Evolutionary conservation across 2,888 invertebrate species (phyloP).

Genomic region (Dasysyrphus albostriatus): DNA sequence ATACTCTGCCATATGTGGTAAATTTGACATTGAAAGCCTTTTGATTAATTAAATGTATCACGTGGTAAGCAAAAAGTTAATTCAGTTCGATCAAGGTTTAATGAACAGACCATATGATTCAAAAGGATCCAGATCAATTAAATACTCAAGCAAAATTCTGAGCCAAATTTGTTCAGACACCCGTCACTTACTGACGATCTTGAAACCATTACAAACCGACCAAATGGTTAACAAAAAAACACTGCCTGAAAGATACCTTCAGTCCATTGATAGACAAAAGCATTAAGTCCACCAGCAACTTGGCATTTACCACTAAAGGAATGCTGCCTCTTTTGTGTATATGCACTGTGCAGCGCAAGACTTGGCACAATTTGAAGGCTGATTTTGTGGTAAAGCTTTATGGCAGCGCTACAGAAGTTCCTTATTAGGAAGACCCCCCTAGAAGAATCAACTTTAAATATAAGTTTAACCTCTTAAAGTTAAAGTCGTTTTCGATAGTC

Average conservation of each 20-base stretch:
- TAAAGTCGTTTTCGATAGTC: background rate
- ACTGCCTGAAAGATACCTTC: background rate
- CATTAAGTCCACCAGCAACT: slow-evolving; percentile 38
- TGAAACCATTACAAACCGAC: slow-evolving; percentile 30
- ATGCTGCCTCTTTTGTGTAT: slow-evolving; percentile 37
- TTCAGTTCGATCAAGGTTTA: slow-evolving; percentile 19
- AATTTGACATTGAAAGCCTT: slow-evolving; percentile 50
- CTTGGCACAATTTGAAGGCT: slow-evolving; percentile 42
- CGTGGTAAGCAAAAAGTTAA: slow-evolving; percentile 14
- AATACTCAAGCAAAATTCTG: background rate
- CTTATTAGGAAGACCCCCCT: slow-evolving; percentile 47
- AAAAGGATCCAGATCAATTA: slow-evolving; percentile 19
- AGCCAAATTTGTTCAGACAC: slow-evolving; percentile 32
- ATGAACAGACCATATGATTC: slow-evolving; percentile 1
- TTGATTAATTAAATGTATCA: background rate
- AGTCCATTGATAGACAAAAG: slow-evolving; percentile 19
- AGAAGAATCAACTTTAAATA: background rate
- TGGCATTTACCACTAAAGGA: slow-evolving; percentile 60
- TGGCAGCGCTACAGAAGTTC: slow-evolving; percentile 13
- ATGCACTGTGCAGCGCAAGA: background rate
- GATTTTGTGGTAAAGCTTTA: slow-evolving; percentile 24
- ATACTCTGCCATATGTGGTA: slow-evolving; percentile 38
- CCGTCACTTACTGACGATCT: slow-evolving; percentile 40
- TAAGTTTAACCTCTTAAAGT: background rate
- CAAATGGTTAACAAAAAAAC: slow-evolving; percentile 3